Conservation (phyloP, 2,888 invertebrate species). For the Drosophila leonis region DNA sequence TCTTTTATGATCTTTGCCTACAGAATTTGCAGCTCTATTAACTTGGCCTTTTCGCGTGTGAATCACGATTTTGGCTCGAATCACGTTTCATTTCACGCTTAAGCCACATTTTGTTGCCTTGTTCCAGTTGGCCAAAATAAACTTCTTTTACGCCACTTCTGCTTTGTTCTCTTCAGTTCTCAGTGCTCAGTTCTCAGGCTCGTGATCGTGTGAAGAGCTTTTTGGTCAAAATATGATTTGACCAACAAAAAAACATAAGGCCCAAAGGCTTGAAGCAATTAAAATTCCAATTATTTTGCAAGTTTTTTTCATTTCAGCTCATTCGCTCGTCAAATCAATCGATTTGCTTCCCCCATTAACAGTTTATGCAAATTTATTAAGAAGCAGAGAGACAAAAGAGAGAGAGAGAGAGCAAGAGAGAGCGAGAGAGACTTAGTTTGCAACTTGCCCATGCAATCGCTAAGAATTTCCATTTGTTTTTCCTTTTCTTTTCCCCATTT, state of each 20-base stretch:
- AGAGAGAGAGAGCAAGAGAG: too few species aligned
- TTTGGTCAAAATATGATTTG: not conserved
- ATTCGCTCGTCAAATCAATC: slow-evolving; percentile 9
- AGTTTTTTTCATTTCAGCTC: not conserved
- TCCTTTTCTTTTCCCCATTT: not conserved
- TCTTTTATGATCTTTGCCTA: too few species aligned
- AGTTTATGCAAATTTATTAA: slow-evolving; percentile 38
- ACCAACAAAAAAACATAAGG: not conserved
- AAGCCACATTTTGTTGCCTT: not conserved
- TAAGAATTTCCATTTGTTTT: not conserved
- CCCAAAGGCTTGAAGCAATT: not conserved
- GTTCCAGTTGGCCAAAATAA: not conserved
- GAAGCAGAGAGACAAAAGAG: not conserved
- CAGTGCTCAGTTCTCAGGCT: slow-evolving; percentile 5
- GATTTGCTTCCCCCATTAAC: slow-evolving; percentile 44
- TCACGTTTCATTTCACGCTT: slow-evolving; percentile 7
- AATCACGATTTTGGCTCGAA: not conserved
- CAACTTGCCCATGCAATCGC: not conserved
- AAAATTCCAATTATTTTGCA: not conserved
- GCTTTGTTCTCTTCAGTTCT: too few species aligned
- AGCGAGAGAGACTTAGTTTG: too few species aligned
- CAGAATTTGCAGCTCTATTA: not conserved
- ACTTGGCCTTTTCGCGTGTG: not conserved
- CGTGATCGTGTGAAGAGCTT: slow-evolving; percentile 29
- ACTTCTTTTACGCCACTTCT: too few species aligned